Evolutionary conservation across 2,888 invertebrate species (phyloP), one percentile per base, ranked within the genome.

Genomic region (Dolichopus griseipennis): DNA sequence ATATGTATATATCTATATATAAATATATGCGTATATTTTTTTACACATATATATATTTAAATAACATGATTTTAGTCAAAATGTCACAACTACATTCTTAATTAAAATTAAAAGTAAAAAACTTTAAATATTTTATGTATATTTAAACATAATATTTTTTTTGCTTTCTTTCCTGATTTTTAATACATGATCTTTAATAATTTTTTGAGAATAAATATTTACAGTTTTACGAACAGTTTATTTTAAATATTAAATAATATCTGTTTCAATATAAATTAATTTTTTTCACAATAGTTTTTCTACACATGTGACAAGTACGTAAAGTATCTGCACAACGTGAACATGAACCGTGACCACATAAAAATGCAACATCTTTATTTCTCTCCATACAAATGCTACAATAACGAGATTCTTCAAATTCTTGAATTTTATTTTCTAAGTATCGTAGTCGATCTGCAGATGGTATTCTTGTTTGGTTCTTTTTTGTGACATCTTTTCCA

Each of bases 321-420:
- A 94, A 82, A 0, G 93, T 90, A 71, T 90, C 88, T 0, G 93
- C 90, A 78, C 94, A 94, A 73, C 87, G 86, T 67, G 89, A 88
- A 79, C 94, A 94, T 18, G 93, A 90, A 27, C 90, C 90, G 76
- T 94, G 94, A 1, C 94, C 94, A 76, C 94, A 94, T n/a, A 93
- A 83, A 78, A 94, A 94, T 27, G 90, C 93, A 22, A 93, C 90
- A 76, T 92, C 91, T 61, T 90, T 83, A 70, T 87, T 85, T 52
- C 91, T 83, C 76, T 94, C 93, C 93, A 94, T 92, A 78, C 94
- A 94, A 73, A 94, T 93, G 68, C 90, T 88, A 76, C 94, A 94
- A 77, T 89, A 88, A 75, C 91, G 89, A 21, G 91, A 90, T 76
- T 94, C 93, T 78, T 94, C 94, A 73, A 93, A 88, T 81, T 93